These are phyloP conservation scores for Maconellicoccus hirsutus DNA, from an alignment of 1,140 invertebrate species.

Conservation along the genomic window DNA sequence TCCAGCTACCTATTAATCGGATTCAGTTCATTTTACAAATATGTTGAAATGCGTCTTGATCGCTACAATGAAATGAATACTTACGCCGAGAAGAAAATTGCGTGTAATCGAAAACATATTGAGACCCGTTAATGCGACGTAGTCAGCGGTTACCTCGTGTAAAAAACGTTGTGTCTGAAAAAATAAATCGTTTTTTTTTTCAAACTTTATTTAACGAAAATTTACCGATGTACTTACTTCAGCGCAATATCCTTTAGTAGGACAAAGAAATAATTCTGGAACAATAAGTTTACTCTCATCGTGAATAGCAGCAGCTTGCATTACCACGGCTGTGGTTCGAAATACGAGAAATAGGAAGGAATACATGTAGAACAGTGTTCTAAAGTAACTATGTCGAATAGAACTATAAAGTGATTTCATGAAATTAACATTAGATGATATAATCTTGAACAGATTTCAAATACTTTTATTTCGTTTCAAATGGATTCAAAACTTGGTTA, in stretches of 20 bases:
- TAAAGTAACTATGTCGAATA: constrained; percentile 29
- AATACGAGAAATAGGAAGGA: constrained; percentile 31
- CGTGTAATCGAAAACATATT: constrained; percentile 32
- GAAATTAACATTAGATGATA: no score
- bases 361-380: constrained; percentile 31
- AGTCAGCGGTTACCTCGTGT: constrained; percentile 31
- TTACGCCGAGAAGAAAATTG: constrained; percentile 32
- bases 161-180: constrained; percentile 30
- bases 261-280: constrained; percentile 31
- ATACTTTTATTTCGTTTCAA: no score
- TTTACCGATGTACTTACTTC: no score
- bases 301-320: constrained; percentile 30
- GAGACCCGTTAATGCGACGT: constrained; percentile 30
- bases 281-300: constrained; percentile 30
- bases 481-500: no score
- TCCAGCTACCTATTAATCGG: no score
- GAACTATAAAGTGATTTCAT: constrained; percentile 28
- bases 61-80: no score
- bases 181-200: background rate
- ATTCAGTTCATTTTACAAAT: no score
- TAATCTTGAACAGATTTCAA: no score
- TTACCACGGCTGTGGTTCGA: constrained; percentile 30
- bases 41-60: no score
- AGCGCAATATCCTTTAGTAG: constrained; percentile 30
- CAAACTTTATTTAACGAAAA: no score